Percentiles rank a stretch among this genome's conserved stretches.
Conservation (phyloP, 2,797 vertebrate species). For the Danio choprae region DNA sequence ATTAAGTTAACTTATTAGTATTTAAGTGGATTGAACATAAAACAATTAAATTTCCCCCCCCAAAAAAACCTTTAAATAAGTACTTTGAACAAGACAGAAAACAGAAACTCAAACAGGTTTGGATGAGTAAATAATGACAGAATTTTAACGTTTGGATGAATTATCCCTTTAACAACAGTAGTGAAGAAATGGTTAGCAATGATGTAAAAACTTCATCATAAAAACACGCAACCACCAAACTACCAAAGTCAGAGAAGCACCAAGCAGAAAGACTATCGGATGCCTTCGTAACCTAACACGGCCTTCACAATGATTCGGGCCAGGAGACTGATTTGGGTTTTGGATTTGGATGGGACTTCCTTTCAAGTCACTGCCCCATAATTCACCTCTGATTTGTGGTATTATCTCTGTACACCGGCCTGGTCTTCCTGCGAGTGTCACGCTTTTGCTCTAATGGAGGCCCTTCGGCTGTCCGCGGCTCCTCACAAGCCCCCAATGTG, state of each 20-base stretch:
- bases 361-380: constrained; percentile 13
- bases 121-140: too few relatives aligned
- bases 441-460: constrained; percentile 12
- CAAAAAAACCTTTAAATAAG: too few relatives aligned
- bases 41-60: too few relatives aligned
- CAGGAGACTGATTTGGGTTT: neutral
- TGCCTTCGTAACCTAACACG: neutral
- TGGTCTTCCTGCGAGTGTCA: constrained; percentile 40
- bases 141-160: too few relatives aligned
- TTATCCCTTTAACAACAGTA: neutral
- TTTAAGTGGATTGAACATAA: too few relatives aligned
- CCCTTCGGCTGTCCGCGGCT: constrained; percentile 21
- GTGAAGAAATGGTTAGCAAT: neutral
- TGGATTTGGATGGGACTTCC: constrained; percentile 18
- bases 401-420: constrained; percentile 39
- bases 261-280: neutral
- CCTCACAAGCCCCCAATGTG: constrained; percentile 68
- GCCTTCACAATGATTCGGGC: neutral
- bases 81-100: too few relatives aligned
- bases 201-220: neutral
- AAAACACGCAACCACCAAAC: neutral
- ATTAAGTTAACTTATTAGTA: too few relatives aligned
- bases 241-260: neutral
- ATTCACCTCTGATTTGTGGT: constrained; percentile 2
- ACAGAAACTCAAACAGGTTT: too few relatives aligned